Conservation (phyloP, 2,888 invertebrate species). For the Drosophila dives region DNA sequence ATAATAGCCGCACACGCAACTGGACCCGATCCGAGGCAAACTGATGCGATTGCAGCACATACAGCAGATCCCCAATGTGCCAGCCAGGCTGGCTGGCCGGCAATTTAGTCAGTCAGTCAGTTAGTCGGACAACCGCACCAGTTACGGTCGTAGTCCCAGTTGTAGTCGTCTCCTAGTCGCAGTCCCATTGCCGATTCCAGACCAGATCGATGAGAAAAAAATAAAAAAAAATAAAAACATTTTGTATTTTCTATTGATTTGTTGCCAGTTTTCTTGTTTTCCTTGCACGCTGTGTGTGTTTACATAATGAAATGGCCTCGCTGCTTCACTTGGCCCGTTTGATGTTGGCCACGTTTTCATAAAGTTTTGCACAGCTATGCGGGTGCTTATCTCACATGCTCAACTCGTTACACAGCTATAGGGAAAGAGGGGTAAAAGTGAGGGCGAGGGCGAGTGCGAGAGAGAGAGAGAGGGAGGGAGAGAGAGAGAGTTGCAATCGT, state of each 20-base stretch:
- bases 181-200: too few species aligned
- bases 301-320: conserved; percentile 76
- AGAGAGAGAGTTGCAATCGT: conserved; percentile 21
- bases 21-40: conserved; percentile 18
- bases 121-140: conserved; percentile 39
- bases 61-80: conserved; percentile 33
- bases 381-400: conserved; percentile 68
- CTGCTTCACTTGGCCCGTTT: conserved; percentile 37
- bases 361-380: conserved; percentile 56
- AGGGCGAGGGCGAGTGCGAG: neutral
- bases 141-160: conserved; percentile 5
- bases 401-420: conserved; percentile 31
- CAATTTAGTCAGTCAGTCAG: conserved; percentile 49
- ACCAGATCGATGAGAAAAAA: conserved; percentile 33
- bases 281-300: conserved; percentile 66
- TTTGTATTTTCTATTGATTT: conserved; percentile 73
- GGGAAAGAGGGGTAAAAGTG: neutral
- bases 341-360: conserved; percentile 37
- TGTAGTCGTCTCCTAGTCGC: neutral
- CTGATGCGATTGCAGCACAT: conserved; percentile 20
- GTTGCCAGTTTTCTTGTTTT: conserved; percentile 79
- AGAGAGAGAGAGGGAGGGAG: neutral
- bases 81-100: neutral
- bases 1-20: conserved; percentile 63
- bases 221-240: conserved; percentile 59